Base-by-base conservation (phyloP, 1,140 invertebrate species). In the Listronotus bonariensis region DNA sequence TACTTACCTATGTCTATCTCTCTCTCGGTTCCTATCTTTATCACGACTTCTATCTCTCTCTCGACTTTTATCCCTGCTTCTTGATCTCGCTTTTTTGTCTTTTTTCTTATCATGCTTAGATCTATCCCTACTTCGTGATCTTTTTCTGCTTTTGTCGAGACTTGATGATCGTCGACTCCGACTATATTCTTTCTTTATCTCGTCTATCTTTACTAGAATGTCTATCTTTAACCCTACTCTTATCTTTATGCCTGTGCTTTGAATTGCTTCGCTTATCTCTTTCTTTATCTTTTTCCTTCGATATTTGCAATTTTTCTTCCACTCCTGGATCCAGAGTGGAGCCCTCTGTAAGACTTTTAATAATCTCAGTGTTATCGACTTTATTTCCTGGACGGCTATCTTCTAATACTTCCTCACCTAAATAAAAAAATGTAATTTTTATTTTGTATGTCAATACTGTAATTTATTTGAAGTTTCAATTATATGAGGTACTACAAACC, bases 371-470 rank as follows among this genome's bases (percentile, higher is more conserved):
- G 41, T 73, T 77, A 42, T 76, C 74, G 2, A 72, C 63, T 54
- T 69, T 66, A 62, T 73, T 72, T 45, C 64, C 68, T 11, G 60
- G 68, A 12, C 72, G 64, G 62, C 74, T 72, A 38, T 78, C 77
- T 71, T 79, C 76, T 17, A 79, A 71, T 14, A 76, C 72, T 74
- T 77, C 74, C 61, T 76, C 75, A 26, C 74, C 73, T 76, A 52
- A 5, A 5, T 26, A 26, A 10, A 36, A 36, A 36, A 36, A 36
- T 36, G 7, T 5, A 36, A 12, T 8, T 10, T 36, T 36, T n/a
- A n/a, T 26, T 26, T 26, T 26, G n/a, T n/a, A 26, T 26, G 1
- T 26, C 20, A 1, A 26, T 26, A 5, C 20, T 26, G 20, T 26
- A 26, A 26, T 26, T 26, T 26, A 26, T 26, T n/a, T n/a, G n/a